phyloP scores from a whole-genome alignment of 2,113 vertebrate species.

The Fregata magnificens region DNA sequence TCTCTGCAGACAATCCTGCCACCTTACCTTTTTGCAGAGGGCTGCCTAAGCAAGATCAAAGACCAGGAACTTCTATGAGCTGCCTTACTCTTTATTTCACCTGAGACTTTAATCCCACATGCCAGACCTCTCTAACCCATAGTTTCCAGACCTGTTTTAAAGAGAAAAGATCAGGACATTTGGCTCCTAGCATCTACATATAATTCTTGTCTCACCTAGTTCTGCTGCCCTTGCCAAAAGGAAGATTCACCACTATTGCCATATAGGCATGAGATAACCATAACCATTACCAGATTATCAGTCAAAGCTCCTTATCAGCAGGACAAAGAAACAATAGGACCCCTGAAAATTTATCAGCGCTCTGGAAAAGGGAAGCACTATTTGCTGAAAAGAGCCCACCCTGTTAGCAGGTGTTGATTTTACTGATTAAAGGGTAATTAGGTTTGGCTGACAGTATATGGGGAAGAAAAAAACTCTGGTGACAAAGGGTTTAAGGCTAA shows the following conservation, averaged over 20 bases:
- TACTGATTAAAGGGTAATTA: conserved; percentile 59
- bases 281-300: conserved; percentile 11
- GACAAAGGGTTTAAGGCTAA: conserved; percentile 12
- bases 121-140: background rate
- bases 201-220: background rate
- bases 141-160: background rate
- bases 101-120: background rate
- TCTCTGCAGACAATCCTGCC: background rate
- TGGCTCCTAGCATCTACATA: background rate
- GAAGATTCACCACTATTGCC: conserved; percentile 11
- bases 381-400: conserved; percentile 58
- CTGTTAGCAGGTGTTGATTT: conserved; percentile 64
- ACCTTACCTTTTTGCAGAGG: background rate
- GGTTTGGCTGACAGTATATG: background rate
- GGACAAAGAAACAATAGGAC: conserved; percentile 17
- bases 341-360: background rate
- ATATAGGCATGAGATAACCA: conserved; percentile 6
- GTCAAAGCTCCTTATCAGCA: conserved; percentile 27
- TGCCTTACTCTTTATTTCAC: background rate
- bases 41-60: background rate
- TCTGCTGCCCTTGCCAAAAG: background rate
- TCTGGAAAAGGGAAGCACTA: background rate
- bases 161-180: background rate
- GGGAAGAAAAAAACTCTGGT: background rate
- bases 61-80: background rate